Evolutionary conservation across 2,113 vertebrate species (phyloP).

Genomic region (Clarias batrachus): DNA sequence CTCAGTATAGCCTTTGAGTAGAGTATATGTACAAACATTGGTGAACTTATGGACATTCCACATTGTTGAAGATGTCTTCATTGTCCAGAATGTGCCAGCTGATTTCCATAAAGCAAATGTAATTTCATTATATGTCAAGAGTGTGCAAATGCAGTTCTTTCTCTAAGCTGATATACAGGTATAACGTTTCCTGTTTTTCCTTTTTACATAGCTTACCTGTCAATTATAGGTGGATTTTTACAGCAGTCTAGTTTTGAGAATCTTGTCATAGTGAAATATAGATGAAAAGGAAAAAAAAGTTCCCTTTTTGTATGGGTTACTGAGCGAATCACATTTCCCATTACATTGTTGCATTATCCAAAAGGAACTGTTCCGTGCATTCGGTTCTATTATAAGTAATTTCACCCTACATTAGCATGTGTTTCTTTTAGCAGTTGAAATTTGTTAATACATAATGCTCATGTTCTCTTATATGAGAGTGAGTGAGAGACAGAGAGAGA

Average conservation of each 20-base stretch:
- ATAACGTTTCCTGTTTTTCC: neutral
- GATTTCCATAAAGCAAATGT: no score
- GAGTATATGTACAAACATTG: no score
- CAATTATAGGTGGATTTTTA: no score
- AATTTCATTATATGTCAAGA: no score
- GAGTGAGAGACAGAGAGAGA: neutral
- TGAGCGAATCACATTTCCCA: slow-evolving; percentile 8
- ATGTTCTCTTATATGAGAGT: neutral
- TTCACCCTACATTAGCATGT: slow-evolving; percentile 39
- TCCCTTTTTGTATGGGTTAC: neutral
- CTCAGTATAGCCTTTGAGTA: no score
- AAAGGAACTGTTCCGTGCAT: slow-evolving; percentile 26
- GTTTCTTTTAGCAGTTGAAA: slow-evolving; percentile 4
- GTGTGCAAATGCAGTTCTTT: neutral
- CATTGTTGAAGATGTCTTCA: no score
- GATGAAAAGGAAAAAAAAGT: neutral
- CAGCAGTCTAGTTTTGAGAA: neutral
- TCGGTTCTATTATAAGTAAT: slow-evolving; percentile 38
- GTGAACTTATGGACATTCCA: no score
- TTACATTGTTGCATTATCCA: slow-evolving; percentile 15
- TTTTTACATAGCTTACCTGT: neutral
- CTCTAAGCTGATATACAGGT: neutral
- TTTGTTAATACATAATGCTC: neutral
- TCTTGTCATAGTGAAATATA: neutral
- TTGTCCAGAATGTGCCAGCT: no score